Evolutionary conservation across 2,113 vertebrate genomes (phyloP), one percentile per base, ranked within the genome.

Genomic region (Pogona vitticeps): DNA sequence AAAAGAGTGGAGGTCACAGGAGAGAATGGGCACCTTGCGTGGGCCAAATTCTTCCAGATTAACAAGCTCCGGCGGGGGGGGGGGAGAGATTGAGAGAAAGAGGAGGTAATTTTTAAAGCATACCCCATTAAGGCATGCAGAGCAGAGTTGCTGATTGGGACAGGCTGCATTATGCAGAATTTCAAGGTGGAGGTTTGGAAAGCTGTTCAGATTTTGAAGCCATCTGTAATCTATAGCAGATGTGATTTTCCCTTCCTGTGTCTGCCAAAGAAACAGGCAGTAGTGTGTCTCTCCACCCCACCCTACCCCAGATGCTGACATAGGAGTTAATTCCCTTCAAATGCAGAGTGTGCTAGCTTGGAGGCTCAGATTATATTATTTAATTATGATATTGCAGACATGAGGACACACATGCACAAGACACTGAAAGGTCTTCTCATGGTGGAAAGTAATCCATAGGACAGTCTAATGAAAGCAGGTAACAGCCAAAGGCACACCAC

Each of bases 161-260:
- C 33, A 1, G 0, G 42, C n/a, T 2, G 0, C 84, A 70, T 2
- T 15, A 0, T 10, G 75, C 81, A 89, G 85, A 82, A 87, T 78
- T 46, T 14, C 79, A 88, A 82, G 23, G 79, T 65, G 68, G 75
- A 86, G 83, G 72, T 38, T 92, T 52, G 91, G 90, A 85, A 92
- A 87, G 5, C 0, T 0, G 20, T 91, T 92, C 88, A 88, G 86
- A 23, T n/a, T n/a, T 38, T 86, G 6, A 13, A 73, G 52, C 70
- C 59, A 56, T 18, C 14, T 80, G 88, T 89, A 86, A 79, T 18
- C 63, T 81, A 76, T 40, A 79, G 63, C 20, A 84, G 87, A 75
- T 75, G 38, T 84, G 77, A 18, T 36, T 85, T 90, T 72, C 36
- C 67, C 86, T 80, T 83, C 85, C 71, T 0, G 0, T 68, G 46